phyloP scores from a whole-genome alignment of 2,888 invertebrate species.

The Cephus nigrinus region DNA sequence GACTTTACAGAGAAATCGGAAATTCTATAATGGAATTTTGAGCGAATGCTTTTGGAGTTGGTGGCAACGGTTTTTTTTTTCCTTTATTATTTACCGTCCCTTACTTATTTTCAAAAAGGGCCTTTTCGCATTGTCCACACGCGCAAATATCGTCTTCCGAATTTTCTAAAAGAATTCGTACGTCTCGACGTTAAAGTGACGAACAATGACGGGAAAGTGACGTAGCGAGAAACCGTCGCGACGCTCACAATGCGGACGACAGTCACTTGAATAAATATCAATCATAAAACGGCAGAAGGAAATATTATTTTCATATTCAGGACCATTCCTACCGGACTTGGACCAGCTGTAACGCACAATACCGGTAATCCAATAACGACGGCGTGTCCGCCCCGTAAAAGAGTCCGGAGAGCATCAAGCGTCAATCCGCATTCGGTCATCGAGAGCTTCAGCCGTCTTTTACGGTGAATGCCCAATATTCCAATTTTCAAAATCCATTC shows the following conservation, averaged over 20 bases:
- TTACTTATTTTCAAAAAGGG: too few species aligned
- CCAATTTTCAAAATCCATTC: too few species aligned
- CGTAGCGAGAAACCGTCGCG: conserved; percentile 19
- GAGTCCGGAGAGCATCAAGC: conserved; percentile 30
- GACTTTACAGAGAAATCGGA: too few species aligned
- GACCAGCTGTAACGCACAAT: conserved; percentile 42
- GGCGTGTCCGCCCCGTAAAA: conserved; percentile 46
- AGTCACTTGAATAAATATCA: conserved; percentile 64
- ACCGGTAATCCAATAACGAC: conserved; percentile 58
- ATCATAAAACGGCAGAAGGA: conserved; percentile 55
- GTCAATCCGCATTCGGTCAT: conserved; percentile 4
- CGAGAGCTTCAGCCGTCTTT: neutral
- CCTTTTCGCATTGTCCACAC: neutral
- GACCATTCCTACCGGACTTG: conserved; percentile 29
- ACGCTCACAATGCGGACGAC: conserved; percentile 28
- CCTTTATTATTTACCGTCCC: neutral
- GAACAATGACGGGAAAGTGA: neutral
- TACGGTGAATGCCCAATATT: too few species aligned
- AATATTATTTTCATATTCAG: conserved; percentile 64
- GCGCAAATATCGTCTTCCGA: neutral
- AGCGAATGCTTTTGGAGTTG: neutral
- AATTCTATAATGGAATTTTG: too few species aligned
- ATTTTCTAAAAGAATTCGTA: too few species aligned
- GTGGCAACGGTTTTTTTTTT: conserved; percentile 2
- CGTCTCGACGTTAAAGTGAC: too few species aligned